Evolutionary conservation across 2,113 vertebrate species (phyloP).

Genomic region (Triplophysa rosa): DNA sequence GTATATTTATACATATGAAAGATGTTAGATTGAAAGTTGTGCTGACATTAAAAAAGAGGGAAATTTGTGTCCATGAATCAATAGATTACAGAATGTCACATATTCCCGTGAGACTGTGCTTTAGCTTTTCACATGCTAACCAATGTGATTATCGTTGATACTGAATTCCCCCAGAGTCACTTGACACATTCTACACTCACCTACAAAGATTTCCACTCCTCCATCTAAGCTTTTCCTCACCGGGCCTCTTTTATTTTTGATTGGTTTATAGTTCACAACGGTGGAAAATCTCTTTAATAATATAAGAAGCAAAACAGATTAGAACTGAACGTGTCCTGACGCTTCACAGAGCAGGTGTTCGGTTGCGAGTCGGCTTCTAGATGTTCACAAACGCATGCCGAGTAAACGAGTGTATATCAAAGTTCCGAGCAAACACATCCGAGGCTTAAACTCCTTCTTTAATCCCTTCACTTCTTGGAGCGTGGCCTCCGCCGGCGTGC

Average conservation of each 20-base stretch:
- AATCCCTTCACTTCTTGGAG: conserved; percentile 31
- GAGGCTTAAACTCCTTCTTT: conserved; percentile 63
- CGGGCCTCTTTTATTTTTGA: conserved; percentile 14
- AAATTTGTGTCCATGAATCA: too few species aligned
- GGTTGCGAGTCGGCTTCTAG: conserved; percentile 1
- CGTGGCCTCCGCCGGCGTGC: conserved; percentile 9
- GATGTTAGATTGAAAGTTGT: too few species aligned
- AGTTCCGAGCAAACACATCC: conserved; percentile 70
- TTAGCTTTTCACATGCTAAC: neutral
- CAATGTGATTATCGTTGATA: conserved; percentile 16
- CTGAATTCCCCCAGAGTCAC: neutral
- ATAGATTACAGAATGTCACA: too few species aligned
- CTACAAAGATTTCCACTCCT: conserved; percentile 1
- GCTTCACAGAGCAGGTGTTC: conserved; percentile 29
- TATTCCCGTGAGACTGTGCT: neutral
- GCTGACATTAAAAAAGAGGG: too few species aligned
- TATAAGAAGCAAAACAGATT: conserved; percentile 39
- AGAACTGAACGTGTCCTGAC: conserved; percentile 22
- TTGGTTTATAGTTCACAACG: conserved; percentile 32
- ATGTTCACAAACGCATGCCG: conserved; percentile 29
- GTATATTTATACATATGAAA: too few species aligned
- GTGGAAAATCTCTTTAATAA: conserved; percentile 39
- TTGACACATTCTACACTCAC: neutral
- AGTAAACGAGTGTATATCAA: conserved; percentile 57
- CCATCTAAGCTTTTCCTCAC: neutral